phyloP scores from a whole-genome alignment of 2,113 vertebrate genomes.

The Mormyrus lacerda region DNA sequence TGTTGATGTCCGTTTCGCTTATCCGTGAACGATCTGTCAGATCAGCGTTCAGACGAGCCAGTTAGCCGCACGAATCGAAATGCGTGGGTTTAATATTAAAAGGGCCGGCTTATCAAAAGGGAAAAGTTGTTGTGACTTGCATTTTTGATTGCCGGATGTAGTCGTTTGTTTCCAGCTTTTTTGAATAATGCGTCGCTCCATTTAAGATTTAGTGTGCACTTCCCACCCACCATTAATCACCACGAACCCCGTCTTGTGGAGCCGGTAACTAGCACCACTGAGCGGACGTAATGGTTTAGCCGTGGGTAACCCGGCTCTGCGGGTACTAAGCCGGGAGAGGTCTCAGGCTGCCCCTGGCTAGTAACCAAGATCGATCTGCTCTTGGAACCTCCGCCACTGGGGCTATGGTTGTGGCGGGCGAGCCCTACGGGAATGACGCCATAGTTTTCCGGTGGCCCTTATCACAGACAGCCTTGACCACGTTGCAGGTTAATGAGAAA shows the following conservation, averaged over 20 bases:
- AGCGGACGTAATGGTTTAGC: background rate
- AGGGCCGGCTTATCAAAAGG: background rate
- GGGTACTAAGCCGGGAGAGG: constrained; percentile 27
- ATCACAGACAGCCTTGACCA: background rate
- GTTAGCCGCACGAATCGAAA: background rate
- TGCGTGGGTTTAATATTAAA: background rate
- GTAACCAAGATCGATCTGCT: background rate
- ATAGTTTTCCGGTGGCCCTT: background rate
- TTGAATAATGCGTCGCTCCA: background rate
- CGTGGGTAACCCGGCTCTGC: constrained; percentile 32
- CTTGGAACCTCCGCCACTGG: constrained; percentile 5
- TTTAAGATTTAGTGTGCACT: background rate
- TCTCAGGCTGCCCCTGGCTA: background rate
- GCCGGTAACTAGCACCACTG: background rate
- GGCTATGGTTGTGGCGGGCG: background rate
- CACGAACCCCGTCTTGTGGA: background rate
- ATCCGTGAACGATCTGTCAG: background rate
- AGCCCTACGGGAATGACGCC: background rate
- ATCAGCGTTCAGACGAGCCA: background rate
- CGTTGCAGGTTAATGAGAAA: background rate
- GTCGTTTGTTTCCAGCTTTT: background rate
- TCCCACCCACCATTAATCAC: background rate
- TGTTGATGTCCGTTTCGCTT: background rate
- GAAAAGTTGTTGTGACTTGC: background rate
- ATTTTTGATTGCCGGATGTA: background rate